Evolutionary conservation across 2,113 vertebrate species (phyloP), one percentile per base, ranked within the genome.

Genomic region (Nycticorax nycticorax): DNA sequence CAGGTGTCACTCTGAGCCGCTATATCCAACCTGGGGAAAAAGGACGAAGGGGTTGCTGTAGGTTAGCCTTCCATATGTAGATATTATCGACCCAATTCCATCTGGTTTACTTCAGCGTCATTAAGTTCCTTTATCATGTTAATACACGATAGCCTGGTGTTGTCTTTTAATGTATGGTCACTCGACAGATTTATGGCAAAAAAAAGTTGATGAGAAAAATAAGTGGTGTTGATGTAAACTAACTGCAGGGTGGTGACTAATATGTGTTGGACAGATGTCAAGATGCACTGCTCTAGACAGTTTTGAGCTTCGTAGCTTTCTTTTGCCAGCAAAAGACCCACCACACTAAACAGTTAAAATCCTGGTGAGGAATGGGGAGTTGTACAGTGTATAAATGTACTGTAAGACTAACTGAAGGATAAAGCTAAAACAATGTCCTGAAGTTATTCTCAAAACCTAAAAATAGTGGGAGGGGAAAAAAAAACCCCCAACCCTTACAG

Each of bases 1-100:
- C 81, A 97, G 96, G 77, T 96, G 94, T 97, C 96, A 87, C 92
- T 87, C 86, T 91, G 96, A 91, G 80, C 88, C 10, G 0, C 56
- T 22, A 3, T 10, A 95, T 96, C 66, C 71, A 55, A 0, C 22
- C 27, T 0, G 0, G 0, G 80, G 63, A 33, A 30, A 13, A 71
- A 72, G 68, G 68, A 72, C 2, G 7, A 14, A 79, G 73, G 76
- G 50, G 8, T 47, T 66, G 85, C 66, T 83, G 53, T 62, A 32
- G 69, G 10, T 39, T 69, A 60, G 43, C 66, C 28, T 75, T 32
- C 3, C 0, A 23, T 37, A 5, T 3, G 13, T 4, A 33, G 77
- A 69, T 72, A 6, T 27, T 79, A 45, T 39, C 1, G 0, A 32
- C 66, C 39, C 66, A n/a, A 4, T 56, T 92, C 66, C 57, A 23